A percentile compares a stretch with the other conserved stretches of the same genome.
phyloP scores from a whole-genome alignment of 2,797 vertebrate genomes.

The Sitta carolinensis region DNA sequence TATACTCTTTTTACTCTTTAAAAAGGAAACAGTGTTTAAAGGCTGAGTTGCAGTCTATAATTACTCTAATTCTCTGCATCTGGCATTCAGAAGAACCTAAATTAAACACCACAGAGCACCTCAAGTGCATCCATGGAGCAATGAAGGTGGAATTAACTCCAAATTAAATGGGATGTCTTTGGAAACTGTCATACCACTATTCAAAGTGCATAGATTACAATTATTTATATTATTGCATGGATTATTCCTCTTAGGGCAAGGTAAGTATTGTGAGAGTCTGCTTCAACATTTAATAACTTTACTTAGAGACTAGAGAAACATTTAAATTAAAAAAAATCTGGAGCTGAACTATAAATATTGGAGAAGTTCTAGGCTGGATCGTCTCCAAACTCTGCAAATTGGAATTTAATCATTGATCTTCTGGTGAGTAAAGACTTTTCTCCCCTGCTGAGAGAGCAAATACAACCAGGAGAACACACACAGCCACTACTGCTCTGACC shows the following conservation, averaged over 20 bases:
- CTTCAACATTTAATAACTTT: background rate
- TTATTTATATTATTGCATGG: background rate
- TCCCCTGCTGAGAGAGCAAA: background rate
- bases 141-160: slow-evolving; percentile 65
- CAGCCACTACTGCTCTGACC: background rate
- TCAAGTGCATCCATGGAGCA: slow-evolving; percentile 57
- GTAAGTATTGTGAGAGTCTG: background rate
- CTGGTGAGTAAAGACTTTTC: background rate
- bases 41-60: slow-evolving; percentile 48
- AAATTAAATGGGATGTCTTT: slow-evolving; percentile 59
- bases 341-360: slow-evolving; percentile 3
- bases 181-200: background rate
- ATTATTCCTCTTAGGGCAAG: slow-evolving; percentile 23
- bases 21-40: slow-evolving; percentile 56
- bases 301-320: background rate
- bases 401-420: slow-evolving; percentile 33
- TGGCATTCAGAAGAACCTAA: slow-evolving; percentile 54
- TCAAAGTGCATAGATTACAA: slow-evolving; percentile 21
- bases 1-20: slow-evolving; percentile 52
- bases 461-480: background rate
- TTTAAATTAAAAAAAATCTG: slow-evolving; percentile 28
- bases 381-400: background rate
- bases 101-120: slow-evolving; percentile 62
- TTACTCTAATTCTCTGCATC: slow-evolving; percentile 64
- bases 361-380: slow-evolving; percentile 25